These are phyloP conservation scores for Leptocoma aspasia DNA, from an alignment of 2,113 vertebrate species.

Conservation along the genomic window DNA sequence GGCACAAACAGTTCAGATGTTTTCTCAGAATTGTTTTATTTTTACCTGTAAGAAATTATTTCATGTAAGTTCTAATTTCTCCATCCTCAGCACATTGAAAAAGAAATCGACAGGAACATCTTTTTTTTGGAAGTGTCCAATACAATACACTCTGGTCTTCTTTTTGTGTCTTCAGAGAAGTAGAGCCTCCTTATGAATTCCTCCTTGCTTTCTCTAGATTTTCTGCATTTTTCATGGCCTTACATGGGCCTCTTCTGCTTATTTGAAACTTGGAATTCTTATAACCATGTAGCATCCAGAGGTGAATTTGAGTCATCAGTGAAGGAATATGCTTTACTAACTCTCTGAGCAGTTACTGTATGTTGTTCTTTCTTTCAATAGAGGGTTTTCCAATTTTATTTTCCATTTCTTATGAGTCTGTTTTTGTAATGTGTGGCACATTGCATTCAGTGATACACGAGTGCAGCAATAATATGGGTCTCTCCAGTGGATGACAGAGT, in stretches of 20 bases:
- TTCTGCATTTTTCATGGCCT: neutral
- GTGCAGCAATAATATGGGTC: neutral
- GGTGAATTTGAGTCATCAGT: neutral
- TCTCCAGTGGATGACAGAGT: neutral
- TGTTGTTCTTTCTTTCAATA: neutral
- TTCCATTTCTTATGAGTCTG: neutral
- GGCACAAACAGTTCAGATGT: neutral
- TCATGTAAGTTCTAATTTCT: neutral
- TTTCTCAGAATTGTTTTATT: neutral
- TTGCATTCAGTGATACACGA: neutral
- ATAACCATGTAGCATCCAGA: neutral
- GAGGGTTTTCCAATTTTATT: neutral
- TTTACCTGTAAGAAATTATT: neutral
- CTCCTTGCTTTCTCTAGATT: neutral
- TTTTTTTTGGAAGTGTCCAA: neutral
- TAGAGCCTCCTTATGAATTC: neutral
- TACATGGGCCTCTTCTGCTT: neutral
- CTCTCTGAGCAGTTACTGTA: neutral
- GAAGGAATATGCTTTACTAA: neutral
- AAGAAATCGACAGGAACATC: neutral
- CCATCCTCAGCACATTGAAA: neutral
- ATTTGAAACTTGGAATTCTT: neutral
- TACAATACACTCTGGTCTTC: neutral
- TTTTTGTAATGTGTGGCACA: neutral
- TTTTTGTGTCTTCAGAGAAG: neutral